Evolutionary conservation across 2,797 vertebrate genomes (phyloP).

Genomic region (Novumbra hubbsi): DNA sequence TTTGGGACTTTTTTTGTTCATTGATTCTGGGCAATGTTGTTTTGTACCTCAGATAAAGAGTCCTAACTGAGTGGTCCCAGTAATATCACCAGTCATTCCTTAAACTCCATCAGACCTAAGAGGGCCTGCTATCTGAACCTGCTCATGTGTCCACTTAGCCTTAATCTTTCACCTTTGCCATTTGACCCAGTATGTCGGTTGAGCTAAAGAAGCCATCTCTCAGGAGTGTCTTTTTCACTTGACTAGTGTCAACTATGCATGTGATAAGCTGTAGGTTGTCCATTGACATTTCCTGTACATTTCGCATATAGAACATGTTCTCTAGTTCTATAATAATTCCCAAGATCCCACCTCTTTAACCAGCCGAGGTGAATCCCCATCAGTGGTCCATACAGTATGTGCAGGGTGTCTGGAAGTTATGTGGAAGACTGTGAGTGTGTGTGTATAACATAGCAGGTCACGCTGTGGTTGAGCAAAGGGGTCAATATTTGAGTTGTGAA

Average conservation of each 20-base stretch:
- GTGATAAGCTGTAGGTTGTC: not conserved
- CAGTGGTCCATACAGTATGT: not conserved
- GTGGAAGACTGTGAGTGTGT: conserved; percentile 34
- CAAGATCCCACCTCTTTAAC: not conserved
- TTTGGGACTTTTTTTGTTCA: no score
- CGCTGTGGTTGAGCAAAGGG: conserved; percentile 25
- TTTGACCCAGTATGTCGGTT: conserved; percentile 5
- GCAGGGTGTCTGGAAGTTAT: no score
- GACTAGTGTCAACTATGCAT: not conserved
- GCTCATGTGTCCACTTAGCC: no score
- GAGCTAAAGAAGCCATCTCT: conserved; percentile 17
- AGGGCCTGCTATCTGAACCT: no score
- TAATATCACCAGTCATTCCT: no score
- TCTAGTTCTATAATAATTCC: no score
- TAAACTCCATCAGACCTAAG: no score
- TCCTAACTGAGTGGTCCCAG: no score
- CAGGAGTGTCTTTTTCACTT: not conserved
- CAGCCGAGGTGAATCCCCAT: not conserved
- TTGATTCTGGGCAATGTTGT: no score
- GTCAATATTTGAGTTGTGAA: conserved; percentile 56
- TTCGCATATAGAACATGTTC: no score
- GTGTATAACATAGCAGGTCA: conserved; percentile 11
- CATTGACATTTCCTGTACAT: not conserved
- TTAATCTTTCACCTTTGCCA: not conserved
- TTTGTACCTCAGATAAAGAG: no score